These are phyloP conservation scores for Xenopus borealis DNA, from an alignment of 2,113 vertebrate species.

Conservation along the genomic window DNA sequence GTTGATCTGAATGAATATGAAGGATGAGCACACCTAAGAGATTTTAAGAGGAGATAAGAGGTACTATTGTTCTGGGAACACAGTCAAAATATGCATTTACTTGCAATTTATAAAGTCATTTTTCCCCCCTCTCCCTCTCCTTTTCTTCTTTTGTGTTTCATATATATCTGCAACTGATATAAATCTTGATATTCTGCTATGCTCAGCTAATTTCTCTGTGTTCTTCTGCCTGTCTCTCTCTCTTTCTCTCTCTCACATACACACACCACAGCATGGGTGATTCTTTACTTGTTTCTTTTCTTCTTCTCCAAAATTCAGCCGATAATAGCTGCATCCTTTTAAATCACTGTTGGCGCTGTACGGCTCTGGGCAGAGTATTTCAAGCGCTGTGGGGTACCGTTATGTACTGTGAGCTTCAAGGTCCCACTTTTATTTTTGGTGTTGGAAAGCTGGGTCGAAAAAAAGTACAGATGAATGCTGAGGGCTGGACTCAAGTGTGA, in stretches of 20 bases:
- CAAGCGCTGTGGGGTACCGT: too few species aligned
- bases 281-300: not conserved
- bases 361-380: too few species aligned
- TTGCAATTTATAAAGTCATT: conserved; percentile 33
- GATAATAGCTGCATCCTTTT: too few species aligned
- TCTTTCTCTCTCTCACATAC: not conserved
- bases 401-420: too few species aligned
- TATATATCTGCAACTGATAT: conserved; percentile 40
- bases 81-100: conserved; percentile 45
- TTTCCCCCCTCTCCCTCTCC: not conserved
- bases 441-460: too few species aligned
- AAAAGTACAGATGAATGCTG: too few species aligned
- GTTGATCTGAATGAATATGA: conserved; percentile 38
- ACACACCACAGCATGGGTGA: conserved; percentile 2
- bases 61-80: conserved; percentile 39
- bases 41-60: conserved; percentile 32
- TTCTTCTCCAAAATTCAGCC: not conserved
- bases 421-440: too few species aligned
- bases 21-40: conserved; percentile 34
- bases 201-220: conserved; percentile 21
- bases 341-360: too few species aligned
- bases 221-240: conserved; percentile 3
- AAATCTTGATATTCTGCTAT: conserved; percentile 41
- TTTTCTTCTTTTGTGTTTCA: conserved; percentile 28
- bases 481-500: too few species aligned